Percentiles rank a stretch among this genome's conserved stretches.
Evolutionary conservation across 2,797 vertebrate genomes (phyloP).

Genomic region (Pseudomugil gertrudae): DNA sequence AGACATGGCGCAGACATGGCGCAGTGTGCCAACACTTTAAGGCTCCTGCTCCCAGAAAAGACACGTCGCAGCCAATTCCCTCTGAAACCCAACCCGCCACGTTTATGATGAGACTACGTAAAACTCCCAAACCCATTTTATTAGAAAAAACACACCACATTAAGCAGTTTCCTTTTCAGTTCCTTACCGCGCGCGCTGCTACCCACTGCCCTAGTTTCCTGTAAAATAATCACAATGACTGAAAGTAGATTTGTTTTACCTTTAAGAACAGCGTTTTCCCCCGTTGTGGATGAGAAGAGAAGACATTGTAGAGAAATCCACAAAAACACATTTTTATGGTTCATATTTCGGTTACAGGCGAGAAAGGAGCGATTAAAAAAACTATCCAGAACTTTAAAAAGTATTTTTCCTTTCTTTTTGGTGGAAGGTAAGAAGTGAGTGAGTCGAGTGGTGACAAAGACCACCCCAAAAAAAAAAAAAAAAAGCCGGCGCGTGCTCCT

Average conservation of each 20-base stretch:
- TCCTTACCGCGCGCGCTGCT: too few species aligned
- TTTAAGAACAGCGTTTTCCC: constrained; percentile 59
- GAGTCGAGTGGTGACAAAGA: constrained; percentile 46
- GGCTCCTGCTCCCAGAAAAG: constrained; percentile 47
- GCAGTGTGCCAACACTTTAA: constrained; percentile 15
- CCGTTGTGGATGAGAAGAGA: constrained; percentile 40
- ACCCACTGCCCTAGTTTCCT: too few species aligned
- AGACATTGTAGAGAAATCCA: constrained; percentile 69
- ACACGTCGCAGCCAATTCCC: constrained; percentile 66
- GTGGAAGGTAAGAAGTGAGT: constrained; percentile 1
- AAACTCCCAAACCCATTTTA: too few species aligned
- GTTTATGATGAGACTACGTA: constrained; percentile 26
- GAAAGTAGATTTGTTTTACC: constrained; percentile 62
- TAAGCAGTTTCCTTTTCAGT: too few species aligned
- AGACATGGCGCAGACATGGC: constrained; percentile 68
- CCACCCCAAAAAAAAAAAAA: not conserved
- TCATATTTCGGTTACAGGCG: constrained; percentile 66
- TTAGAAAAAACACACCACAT: too few species aligned
- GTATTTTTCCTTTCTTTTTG: not conserved
- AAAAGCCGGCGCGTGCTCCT: constrained; percentile 31
- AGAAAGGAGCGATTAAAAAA: constrained; percentile 21
- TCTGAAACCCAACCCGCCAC: constrained; percentile 29
- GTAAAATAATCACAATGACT: too few species aligned
- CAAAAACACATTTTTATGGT: constrained; percentile 45
- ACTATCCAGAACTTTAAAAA: constrained; percentile 11